Evolutionary conservation across 2,888 invertebrate genomes (phyloP), one percentile per base, ranked within the genome.

Genomic region (Drosophila buzzatii): DNA sequence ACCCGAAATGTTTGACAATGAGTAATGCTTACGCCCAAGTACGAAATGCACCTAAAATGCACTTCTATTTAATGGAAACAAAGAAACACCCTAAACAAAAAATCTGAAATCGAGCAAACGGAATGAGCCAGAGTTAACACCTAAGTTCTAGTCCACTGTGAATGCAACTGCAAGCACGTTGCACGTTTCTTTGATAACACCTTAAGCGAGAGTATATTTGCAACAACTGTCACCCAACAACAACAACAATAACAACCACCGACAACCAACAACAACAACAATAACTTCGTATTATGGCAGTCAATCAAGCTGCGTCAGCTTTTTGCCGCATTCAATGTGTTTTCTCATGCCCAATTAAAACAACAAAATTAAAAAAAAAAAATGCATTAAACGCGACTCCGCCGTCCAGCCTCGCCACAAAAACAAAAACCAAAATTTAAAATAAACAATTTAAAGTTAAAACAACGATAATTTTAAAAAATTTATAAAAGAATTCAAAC

Each of bases 211-310:
- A 44, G 52, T 62, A 60, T 58, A 57, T 59, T 45, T 67, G 66
- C 60, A 35, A 70, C 64, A 67, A 44, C 33, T 39, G 47, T 47
- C 53, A 66, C 66, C 47, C 35, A 79, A 66, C 45, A 57, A 63
- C 57, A 45, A 41, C 45, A 55, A 49, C 57, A 31, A 49, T 27
- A 14, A 45, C 58, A 18, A 49, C 27, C 58, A 35, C 33, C 58
- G 23, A 37, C 35, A 35, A 45, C 53, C 23, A 33, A 37, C 56
- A 55, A 52, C 56, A 55, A 52, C 53, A 60, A 27, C 60, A 58
- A 52, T 58, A 58, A 77, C 90, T 90, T 90, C 90, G 89, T 90
- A 89, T 89, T 89, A 89, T 89, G 86, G 70, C 89, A 90, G 64
- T 89, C 52, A 87, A 90, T 89, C 90, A 88, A 57, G 62, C 90